A percentile compares a stretch with the other conserved stretches of the same genome.
These are phyloP conservation scores for Limnodromus scolopaceus DNA, from an alignment of 2,797 vertebrate genomes.

Conservation along the genomic window DNA sequence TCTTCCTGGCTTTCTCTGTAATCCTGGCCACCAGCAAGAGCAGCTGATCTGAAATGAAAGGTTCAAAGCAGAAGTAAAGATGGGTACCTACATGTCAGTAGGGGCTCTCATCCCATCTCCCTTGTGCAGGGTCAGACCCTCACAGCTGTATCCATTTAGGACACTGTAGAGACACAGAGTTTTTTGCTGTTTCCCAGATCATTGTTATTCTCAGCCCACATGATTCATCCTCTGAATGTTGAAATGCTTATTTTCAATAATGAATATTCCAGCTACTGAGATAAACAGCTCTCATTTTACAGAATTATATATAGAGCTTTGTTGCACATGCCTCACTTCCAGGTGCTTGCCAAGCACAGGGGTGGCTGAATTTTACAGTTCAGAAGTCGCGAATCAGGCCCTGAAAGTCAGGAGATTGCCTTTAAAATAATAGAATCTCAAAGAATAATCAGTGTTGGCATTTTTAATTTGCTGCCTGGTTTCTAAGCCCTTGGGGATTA, in stretches of 20 bases:
- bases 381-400: conserved; percentile 35
- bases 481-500: conserved; percentile 43
- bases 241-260: conserved; percentile 52
- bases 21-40: neutral
- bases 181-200: neutral
- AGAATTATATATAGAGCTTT: conserved; percentile 32
- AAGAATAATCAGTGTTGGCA: conserved; percentile 51
- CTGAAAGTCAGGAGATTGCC: conserved; percentile 21
- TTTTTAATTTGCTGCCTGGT: conserved; percentile 62
- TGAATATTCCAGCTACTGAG: conserved; percentile 38
- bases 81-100: neutral
- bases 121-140: neutral
- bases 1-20: neutral
- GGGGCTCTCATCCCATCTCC: neutral
- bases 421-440: conserved; percentile 54
- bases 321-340: conserved; percentile 1
- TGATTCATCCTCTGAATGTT: neutral
- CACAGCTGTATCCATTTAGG: neutral
- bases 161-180: neutral
- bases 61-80: neutral
- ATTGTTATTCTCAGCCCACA: conserved; percentile 26
- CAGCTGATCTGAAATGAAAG: neutral
- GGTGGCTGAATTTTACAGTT: conserved; percentile 55
- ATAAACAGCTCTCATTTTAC: conserved; percentile 55
- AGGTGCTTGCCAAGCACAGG: conserved; percentile 29